phyloP scores from a whole-genome alignment of 2,797 vertebrate species.

The Meda fulgida region DNA sequence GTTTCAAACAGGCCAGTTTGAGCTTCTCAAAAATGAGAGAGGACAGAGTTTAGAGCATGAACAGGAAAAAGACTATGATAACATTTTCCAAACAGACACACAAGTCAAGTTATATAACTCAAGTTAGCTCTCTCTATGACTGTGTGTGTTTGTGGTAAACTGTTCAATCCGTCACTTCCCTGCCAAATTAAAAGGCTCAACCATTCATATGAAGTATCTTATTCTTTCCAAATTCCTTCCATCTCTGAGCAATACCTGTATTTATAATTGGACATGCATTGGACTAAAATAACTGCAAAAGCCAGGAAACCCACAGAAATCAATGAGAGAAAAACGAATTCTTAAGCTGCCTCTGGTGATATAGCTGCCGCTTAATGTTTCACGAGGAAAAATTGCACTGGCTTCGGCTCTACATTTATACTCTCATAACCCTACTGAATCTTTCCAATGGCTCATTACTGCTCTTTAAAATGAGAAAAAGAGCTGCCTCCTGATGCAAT shows the following conservation, averaged over 20 bases:
- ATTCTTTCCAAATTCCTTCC: neutral
- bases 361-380: constrained; percentile 67
- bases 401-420: constrained; percentile 72
- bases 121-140: neutral
- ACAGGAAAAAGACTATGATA: constrained; percentile 5
- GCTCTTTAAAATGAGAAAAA: constrained; percentile 69
- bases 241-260: constrained; percentile 38
- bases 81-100: constrained; percentile 13
- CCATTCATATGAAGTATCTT: constrained; percentile 1
- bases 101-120: constrained; percentile 17
- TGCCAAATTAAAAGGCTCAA: constrained; percentile 7
- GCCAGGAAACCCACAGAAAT: constrained; percentile 52
- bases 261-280: constrained; percentile 37
- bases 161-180: neutral
- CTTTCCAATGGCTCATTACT: constrained; percentile 82
- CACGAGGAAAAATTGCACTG: constrained; percentile 72
- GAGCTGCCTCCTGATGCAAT: constrained; percentile 66
- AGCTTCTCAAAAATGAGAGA: constrained; percentile 24
- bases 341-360: constrained; percentile 52
- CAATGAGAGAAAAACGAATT: constrained; percentile 66
- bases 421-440: constrained; percentile 78
- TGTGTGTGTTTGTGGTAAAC: neutral
- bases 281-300: constrained; percentile 56
- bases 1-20: constrained; percentile 40
- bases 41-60: constrained; percentile 11